Evolutionary conservation across 1,140 invertebrate species (phyloP), one percentile per base, ranked within the genome.

Genomic region (Tetramorium alpestre): DNA sequence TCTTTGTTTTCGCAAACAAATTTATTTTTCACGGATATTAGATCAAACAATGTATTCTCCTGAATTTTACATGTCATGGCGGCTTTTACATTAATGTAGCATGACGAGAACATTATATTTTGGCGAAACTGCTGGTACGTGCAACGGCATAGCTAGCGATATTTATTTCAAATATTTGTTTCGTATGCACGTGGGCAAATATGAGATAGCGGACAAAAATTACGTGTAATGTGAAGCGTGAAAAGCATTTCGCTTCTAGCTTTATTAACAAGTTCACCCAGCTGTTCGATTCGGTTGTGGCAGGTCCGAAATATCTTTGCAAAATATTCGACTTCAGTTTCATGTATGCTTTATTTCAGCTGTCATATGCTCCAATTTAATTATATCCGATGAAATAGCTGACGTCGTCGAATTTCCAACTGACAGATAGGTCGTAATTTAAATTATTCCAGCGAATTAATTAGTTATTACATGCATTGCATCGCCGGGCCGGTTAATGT

Each of bases 81-180:
- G 18, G 13, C 44, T 77, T 72, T 81, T 5, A 69, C 41, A 44
- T 69, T 58, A 86, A 70, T n/a, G 54, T n/a, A 33, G 33, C 13
- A 44, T 56, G 8, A 41, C 38, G 11, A 3, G 44, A 62, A 51
- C 41, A 70, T 49, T 75, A 77, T 49, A 54, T 77, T 49, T 69
- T n/a, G 38, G 8, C 44, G 10, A 41, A 80, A 60, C 13, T 38
- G 47, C 3, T 41, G 41, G 8, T 51, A 41, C 13, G 18, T 16
- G 33, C 22, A 25, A 54, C 47, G 28, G 49, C 75, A 64, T 38
- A 22, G 47, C 25, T 49, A 65, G 58, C 38, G 28, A 65, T 67
- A 70, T 84, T 84, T 75, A 75, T 58, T 75, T 41, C 13, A 75
- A 72, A 86, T 81, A 69, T 86, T 86, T 86, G 69, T 86, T 81